These are phyloP conservation scores for Menidia menidia DNA, from an alignment of 2,797 vertebrate genomes.

Conservation along the genomic window DNA sequence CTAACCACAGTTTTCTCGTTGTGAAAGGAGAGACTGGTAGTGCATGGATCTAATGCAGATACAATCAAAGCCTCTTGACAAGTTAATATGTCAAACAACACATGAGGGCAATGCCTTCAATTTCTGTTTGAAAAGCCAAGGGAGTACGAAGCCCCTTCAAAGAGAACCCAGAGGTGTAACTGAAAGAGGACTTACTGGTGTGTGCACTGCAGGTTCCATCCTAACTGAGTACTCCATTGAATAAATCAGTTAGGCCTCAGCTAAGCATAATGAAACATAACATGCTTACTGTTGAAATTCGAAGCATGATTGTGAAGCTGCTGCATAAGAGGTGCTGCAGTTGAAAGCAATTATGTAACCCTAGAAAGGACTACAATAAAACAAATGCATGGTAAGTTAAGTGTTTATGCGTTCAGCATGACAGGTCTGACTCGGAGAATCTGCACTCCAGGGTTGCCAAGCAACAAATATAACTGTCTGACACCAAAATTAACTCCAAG, in stretches of 20 bases:
- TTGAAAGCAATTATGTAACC: slow-evolving; percentile 35
- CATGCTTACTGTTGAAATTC: slow-evolving; percentile 20
- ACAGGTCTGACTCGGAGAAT: slow-evolving; percentile 10
- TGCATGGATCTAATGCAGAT: no score
- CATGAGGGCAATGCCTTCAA: no score
- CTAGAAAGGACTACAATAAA: slow-evolving; percentile 21
- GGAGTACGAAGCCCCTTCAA: no score
- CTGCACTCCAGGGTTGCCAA: slow-evolving; percentile 39
- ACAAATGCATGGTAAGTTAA: slow-evolving; percentile 18
- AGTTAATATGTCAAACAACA: no score
- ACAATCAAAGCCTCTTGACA: no score
- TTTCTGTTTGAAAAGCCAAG: no score
- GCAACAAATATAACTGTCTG: slow-evolving; percentile 47
- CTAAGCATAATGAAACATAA: background rate
- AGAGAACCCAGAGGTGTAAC: no score
- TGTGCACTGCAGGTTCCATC: no score
- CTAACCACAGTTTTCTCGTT: no score
- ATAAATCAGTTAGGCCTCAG: background rate
- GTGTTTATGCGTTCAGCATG: slow-evolving; percentile 18
- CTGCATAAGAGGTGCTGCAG: slow-evolving; percentile 11
- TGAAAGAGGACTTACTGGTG: no score
- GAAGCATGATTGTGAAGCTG: slow-evolving; percentile 1
- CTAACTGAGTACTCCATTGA: background rate
- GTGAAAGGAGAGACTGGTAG: no score
- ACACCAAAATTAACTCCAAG: slow-evolving; percentile 21